Percentiles rank a stretch among this genome's conserved stretches.
phyloP scores from a whole-genome alignment of 2,113 vertebrate genomes.

The Tretioscincus oriximinensis region DNA sequence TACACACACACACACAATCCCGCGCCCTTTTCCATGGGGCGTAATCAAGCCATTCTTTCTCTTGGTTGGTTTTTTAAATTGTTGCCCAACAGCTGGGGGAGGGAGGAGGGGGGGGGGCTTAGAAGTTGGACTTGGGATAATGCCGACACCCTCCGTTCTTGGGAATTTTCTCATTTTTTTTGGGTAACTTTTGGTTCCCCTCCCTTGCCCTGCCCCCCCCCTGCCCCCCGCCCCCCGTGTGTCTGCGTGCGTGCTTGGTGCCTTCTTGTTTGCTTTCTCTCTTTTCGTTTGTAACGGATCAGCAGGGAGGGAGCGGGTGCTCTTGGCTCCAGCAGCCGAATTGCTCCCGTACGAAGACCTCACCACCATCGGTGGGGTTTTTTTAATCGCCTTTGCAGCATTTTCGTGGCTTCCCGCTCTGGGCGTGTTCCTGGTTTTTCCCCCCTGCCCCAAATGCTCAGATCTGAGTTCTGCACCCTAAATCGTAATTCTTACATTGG shows the following conservation, averaged over 20 bases:
- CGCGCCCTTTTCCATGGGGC: not conserved
- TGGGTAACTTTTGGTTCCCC: not conserved
- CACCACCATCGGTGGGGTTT: not conserved
- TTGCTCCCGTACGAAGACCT: not conserved
- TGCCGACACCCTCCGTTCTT: not conserved
- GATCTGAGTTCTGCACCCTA: not conserved
- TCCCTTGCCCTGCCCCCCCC: not conserved
- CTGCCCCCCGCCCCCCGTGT: too few species aligned
- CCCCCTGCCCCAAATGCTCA: not conserved
- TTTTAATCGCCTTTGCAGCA: not conserved
- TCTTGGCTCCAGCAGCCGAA: not conserved
- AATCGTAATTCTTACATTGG: not conserved
- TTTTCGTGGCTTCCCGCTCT: not conserved
- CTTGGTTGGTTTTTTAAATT: not conserved
- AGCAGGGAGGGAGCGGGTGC: too few species aligned
- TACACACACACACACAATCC: too few species aligned
- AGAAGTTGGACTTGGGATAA: not conserved
- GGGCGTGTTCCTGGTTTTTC: not conserved
- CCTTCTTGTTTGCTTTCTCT: not conserved
- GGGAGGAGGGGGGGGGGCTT: not conserved
- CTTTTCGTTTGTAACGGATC: not conserved
- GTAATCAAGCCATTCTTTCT: not conserved
- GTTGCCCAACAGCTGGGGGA: not conserved
- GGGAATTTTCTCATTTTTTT: not conserved
- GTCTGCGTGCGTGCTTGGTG: not conserved